Percentiles rank a stretch among this genome's conserved stretches.
Conservation (phyloP, 2,888 invertebrate species). For the Cephus rjabovi region DNA sequence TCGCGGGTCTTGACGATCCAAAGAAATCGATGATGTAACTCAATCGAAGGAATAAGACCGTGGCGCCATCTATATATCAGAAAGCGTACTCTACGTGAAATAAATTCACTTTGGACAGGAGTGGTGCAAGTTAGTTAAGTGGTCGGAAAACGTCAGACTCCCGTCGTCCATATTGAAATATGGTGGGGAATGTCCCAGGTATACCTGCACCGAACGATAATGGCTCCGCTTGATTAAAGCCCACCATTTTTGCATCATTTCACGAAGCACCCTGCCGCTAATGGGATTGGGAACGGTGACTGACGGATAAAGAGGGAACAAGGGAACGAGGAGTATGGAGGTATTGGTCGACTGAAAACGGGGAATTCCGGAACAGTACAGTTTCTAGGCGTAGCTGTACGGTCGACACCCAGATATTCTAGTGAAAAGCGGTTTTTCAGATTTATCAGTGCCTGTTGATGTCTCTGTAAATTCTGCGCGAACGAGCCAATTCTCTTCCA, state of each 20-base stretch:
- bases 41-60: no score
- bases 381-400: neutral
- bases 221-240: conserved; percentile 48
- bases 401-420: neutral
- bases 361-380: neutral
- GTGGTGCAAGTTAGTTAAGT: neutral
- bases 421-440: neutral
- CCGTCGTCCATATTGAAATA: neutral
- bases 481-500: neutral
- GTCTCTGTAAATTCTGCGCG: neutral
- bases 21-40: no score
- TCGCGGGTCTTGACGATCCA: neutral
- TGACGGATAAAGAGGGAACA: conserved; percentile 29
- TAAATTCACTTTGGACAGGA: neutral
- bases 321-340: neutral
- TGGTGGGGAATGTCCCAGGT: neutral
- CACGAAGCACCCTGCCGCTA: conserved; percentile 44
- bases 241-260: conserved; percentile 42
- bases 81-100: neutral
- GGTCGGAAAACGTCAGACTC: neutral
- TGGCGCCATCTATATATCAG: neutral
- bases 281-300: conserved; percentile 49
- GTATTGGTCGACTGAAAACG: neutral
- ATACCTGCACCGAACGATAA: conserved; percentile 31
- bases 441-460: neutral